Evolutionary conservation across 2,797 vertebrate genomes (phyloP).

Genomic region (Psittacula echo): DNA sequence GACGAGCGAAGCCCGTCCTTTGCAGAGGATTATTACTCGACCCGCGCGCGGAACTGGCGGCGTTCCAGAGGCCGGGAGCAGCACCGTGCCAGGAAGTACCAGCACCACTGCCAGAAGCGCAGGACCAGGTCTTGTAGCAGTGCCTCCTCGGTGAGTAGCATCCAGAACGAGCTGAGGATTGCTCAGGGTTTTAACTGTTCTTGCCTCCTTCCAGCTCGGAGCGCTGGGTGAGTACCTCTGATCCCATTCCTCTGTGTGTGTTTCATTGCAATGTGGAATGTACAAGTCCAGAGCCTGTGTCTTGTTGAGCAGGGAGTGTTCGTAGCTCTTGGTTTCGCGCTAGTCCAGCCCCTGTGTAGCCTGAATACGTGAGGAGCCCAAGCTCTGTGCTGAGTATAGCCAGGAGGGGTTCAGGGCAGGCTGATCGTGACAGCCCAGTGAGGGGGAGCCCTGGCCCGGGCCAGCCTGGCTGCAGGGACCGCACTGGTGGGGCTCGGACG

Average conservation of each 20-base stretch:
- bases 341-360: neutral
- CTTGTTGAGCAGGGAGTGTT: neutral
- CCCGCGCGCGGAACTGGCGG: conserved; percentile 65
- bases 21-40: conserved; percentile 72
- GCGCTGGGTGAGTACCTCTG: conserved; percentile 78
- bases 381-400: neutral
- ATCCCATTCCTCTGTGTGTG: conserved; percentile 11
- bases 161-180: conserved; percentile 63
- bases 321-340: neutral
- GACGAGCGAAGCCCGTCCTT: conserved; percentile 78
- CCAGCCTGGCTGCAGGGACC: neutral
- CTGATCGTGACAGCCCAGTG: neutral
- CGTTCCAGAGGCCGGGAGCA: conserved; percentile 73
- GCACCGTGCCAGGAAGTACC: conserved; percentile 62
- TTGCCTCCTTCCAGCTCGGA: conserved; percentile 63
- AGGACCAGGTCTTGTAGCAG: conserved; percentile 84
- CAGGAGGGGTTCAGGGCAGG: neutral
- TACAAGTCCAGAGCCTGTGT: neutral
- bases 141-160: conserved; percentile 84
- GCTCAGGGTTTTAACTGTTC: conserved; percentile 37
- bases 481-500: accelerated
- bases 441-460: neutral
- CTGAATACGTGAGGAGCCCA: neutral
- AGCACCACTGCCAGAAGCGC: conserved; percentile 75
- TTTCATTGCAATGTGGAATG: neutral